A percentile compares a stretch with the other conserved stretches of the same genome.
These are phyloP conservation scores for Rhabdomys dilectus DNA, from an alignment of 2,113 vertebrate genomes.

Conservation along the genomic window DNA sequence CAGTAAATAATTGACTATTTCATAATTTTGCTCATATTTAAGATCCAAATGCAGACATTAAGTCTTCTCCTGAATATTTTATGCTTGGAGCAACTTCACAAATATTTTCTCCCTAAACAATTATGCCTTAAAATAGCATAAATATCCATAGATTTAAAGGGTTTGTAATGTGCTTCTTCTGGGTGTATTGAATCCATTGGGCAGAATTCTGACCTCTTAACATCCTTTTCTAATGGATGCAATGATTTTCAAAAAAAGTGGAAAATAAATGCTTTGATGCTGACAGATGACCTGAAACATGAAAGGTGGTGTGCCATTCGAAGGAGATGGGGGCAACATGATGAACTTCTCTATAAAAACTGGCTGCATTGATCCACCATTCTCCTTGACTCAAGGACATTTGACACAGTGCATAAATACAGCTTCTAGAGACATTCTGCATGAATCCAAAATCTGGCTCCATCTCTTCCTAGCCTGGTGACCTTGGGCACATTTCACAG, in stretches of 20 bases:
- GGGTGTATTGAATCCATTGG: background rate
- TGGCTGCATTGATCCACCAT: too few species aligned
- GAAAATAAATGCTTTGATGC: background rate
- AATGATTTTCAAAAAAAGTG: background rate
- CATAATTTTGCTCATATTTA: constrained; percentile 11
- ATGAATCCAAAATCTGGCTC: background rate
- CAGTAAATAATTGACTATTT: background rate
- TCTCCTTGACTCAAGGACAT: background rate
- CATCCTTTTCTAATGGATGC: background rate
- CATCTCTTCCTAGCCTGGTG: background rate
- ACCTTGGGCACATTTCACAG: background rate
- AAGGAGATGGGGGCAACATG: background rate
- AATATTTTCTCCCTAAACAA: background rate
- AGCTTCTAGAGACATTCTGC: background rate
- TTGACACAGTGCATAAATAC: background rate
- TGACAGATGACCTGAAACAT: background rate
- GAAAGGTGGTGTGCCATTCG: background rate
- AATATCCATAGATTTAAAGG: background rate
- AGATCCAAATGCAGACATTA: background rate
- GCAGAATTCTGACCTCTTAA: background rate
- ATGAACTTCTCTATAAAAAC: too few species aligned
- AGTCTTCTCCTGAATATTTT: constrained; percentile 44
- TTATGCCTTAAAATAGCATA: background rate
- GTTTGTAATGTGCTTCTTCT: background rate
- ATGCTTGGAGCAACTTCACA: background rate